Percentiles rank a stretch among this genome's conserved stretches.
Evolutionary conservation across 2,113 vertebrate genomes (phyloP).

Genomic region (Raphicerus campestris): DNA sequence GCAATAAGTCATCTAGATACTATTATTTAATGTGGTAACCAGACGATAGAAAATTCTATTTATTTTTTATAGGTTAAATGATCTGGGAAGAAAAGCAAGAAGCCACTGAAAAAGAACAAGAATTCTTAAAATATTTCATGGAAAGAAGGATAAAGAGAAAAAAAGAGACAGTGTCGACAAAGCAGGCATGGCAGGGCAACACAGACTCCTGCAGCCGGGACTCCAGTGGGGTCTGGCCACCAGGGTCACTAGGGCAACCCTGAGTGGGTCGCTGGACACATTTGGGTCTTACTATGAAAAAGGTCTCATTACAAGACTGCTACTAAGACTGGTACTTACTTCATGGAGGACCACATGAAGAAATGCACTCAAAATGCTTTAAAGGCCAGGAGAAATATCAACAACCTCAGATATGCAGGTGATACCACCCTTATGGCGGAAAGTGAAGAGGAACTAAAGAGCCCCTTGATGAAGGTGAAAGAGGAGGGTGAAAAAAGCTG

Average conservation of each 20-base stretch:
- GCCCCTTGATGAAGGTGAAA: not conserved
- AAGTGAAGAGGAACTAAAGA: not conserved
- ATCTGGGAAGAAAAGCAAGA: not conserved
- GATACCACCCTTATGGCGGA: not conserved
- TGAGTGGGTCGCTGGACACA: not conserved
- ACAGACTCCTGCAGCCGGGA: not conserved
- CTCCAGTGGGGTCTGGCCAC: not conserved
- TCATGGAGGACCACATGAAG: not conserved
- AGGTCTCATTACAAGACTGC: not conserved
- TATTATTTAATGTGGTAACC: not conserved
- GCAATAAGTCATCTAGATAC: not conserved
- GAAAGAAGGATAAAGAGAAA: not conserved
- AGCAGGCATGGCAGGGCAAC: accelerated
- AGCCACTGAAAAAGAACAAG: not conserved
- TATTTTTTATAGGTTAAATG: not conserved
- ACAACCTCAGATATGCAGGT: not conserved
- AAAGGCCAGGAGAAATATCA: not conserved
- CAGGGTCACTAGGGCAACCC: too few relatives aligned
- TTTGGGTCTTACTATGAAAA: not conserved
- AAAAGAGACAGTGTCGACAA: too few relatives aligned
- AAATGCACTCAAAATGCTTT: not conserved
- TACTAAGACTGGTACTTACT: not conserved
- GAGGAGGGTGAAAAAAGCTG: not conserved
- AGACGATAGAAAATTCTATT: not conserved
- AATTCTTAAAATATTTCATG: not conserved